A percentile compares a stretch with the other conserved stretches of the same genome.
Evolutionary conservation across 2,888 invertebrate species (phyloP).

Genomic region (Tetheella fluctuosa): DNA sequence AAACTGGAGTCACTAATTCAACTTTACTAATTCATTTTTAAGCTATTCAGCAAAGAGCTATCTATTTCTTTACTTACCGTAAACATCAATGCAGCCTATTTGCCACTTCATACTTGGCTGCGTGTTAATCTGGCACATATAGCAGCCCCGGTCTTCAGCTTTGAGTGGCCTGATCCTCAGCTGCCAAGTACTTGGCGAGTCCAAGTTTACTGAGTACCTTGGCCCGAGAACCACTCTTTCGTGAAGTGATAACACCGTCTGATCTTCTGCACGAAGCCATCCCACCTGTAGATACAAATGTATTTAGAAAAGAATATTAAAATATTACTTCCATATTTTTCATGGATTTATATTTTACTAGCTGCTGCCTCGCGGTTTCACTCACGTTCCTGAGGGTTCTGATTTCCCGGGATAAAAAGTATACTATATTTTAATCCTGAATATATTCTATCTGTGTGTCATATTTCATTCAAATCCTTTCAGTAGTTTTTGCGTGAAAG

Average conservation of each 20-base stretch:
- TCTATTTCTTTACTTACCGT: constrained; percentile 92
- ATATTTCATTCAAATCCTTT: no score
- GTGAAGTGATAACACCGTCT: constrained; percentile 91
- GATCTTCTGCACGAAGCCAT: constrained; percentile 92
- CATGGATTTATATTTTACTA: no score
- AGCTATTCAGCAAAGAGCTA: no score
- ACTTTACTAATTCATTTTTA: no score
- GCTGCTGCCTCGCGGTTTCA: no score
- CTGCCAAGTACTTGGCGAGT: constrained; percentile 92
- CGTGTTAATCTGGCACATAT: constrained; percentile 97
- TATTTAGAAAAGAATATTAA: neutral
- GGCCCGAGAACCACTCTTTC: constrained; percentile 91
- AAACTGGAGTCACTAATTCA: no score
- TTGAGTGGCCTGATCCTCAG: constrained; percentile 92
- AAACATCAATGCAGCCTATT: constrained; percentile 94
- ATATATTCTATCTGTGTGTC: no score
- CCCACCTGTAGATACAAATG: constrained; percentile 86
- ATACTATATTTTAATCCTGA: no score
- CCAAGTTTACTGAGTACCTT: constrained; percentile 89
- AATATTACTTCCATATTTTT: no score
- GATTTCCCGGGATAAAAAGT: no score
- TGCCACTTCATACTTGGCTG: constrained; percentile 92
- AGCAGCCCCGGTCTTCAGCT: constrained; percentile 93
- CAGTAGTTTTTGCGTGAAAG: no score
- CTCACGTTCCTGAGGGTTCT: no score